A percentile compares a stretch with the other conserved stretches of the same genome.
phyloP scores from a whole-genome alignment of 2,888 invertebrate genomes.

The Chesias legatella region DNA sequence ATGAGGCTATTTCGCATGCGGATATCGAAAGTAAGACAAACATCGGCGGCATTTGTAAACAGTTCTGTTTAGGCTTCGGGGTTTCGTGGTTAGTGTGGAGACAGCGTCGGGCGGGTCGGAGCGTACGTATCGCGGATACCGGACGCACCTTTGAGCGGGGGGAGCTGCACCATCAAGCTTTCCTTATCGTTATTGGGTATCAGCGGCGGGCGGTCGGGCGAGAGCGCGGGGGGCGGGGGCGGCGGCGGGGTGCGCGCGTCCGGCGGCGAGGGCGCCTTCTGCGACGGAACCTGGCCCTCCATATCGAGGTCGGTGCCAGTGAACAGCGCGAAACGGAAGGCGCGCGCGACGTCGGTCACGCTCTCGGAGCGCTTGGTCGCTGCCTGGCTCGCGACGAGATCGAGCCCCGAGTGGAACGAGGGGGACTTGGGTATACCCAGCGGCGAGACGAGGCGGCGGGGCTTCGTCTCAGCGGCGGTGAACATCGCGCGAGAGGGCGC shows the following conservation, averaged over 20 bases:
- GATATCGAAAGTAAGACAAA: constrained; percentile 36
- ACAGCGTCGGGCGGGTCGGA: constrained; percentile 5
- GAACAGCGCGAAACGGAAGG: constrained; percentile 72
- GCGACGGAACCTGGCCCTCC: constrained; percentile 62
- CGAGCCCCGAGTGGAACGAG: constrained; percentile 92
- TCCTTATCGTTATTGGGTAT: constrained; percentile 62
- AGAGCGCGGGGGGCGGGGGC: constrained; percentile 46
- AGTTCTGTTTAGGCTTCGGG: constrained; percentile 26
- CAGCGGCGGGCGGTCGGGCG: constrained; percentile 53
- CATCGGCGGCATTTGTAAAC: constrained; percentile 45
- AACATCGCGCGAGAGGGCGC: constrained; percentile 78
- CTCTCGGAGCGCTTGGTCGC: constrained; percentile 70
- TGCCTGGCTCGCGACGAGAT: constrained; percentile 85
- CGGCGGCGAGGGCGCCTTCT: constrained; percentile 68
- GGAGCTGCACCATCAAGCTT: constrained; percentile 74
- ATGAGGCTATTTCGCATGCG: constrained; percentile 38
- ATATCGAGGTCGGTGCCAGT: constrained; percentile 54
- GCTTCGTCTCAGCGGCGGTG: constrained; percentile 74
- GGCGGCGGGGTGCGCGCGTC: constrained; percentile 67
- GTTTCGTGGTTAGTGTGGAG: constrained; percentile 18
- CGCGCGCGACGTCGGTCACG: constrained; percentile 73
- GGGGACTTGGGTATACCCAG: constrained; percentile 92
- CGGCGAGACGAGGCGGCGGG: constrained; percentile 79
- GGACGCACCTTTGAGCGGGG: constrained; percentile 76
- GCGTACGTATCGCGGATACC: constrained; percentile 7